Conservation (phyloP, 2,113 vertebrate genomes). For the Herpetotheres cachinnans region DNA sequence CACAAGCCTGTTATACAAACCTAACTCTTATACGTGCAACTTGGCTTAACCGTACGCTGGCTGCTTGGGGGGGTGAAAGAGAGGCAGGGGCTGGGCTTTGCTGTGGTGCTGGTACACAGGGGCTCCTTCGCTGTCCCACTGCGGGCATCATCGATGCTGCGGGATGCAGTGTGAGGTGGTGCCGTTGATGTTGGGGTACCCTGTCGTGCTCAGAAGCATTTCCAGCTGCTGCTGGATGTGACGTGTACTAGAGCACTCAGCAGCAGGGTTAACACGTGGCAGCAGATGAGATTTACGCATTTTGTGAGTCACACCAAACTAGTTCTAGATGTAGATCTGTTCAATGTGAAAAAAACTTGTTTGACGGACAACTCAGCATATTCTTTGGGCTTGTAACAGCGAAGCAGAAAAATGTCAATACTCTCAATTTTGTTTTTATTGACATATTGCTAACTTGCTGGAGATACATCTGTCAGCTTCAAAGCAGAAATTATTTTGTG, state of each 20-base stretch:
- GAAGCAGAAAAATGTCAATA: not conserved
- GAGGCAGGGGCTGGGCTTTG: not conserved
- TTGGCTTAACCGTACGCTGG: fast-evolving
- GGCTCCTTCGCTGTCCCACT: not conserved
- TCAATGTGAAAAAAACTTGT: not conserved
- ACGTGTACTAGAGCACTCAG: not conserved
- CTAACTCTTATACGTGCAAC: fast-evolving
- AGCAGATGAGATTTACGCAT: not conserved
- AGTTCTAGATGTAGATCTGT: not conserved
- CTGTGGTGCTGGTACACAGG: fast-evolving
- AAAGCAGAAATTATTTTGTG: not conserved
- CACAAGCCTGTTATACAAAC: not conserved
- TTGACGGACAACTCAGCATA: not conserved
- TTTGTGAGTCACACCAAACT: not conserved
- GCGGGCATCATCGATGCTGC: fast-evolving
- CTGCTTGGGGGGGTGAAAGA: not conserved
- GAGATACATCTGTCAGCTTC: not conserved
- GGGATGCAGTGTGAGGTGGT: not conserved
- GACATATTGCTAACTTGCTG: not conserved
- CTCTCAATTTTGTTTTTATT: not conserved
- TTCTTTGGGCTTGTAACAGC: not conserved
- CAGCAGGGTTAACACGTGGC: not conserved
- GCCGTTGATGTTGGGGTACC: not conserved
- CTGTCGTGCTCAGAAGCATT: not conserved
- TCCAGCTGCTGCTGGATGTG: not conserved